Percentiles rank a stretch among this genome's conserved stretches.
Conservation (phyloP, 2,797 vertebrate genomes). For the Malacoctenus gilli region DNA sequence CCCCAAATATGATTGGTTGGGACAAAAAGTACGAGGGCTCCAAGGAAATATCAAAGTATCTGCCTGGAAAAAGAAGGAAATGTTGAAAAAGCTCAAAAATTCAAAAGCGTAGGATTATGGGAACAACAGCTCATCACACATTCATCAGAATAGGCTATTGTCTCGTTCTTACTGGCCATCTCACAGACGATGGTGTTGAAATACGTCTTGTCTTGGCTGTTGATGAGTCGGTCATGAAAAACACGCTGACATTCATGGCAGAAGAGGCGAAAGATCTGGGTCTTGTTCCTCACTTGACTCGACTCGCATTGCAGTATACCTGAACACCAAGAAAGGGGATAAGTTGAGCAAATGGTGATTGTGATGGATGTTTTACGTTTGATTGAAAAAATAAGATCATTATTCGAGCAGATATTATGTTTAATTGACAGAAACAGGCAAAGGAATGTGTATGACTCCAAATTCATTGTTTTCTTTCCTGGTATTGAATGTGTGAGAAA, state of each 20-base stretch:
- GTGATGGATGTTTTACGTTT: no score
- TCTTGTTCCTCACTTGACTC: conserved; percentile 80
- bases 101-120: not conserved
- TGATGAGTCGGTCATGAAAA: conserved; percentile 88
- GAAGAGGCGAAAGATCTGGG: conserved; percentile 86
- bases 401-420: no score
- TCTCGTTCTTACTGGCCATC: conserved; percentile 82
- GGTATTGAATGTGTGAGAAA: conserved; percentile 20
- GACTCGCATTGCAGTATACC: conserved; percentile 86
- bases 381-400: no score
- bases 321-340: no score
- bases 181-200: conserved; percentile 86
- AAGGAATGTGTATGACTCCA: not conserved
- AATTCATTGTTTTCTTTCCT: conserved; percentile 1
- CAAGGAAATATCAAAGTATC: conserved; percentile 83
- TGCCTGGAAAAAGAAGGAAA: conserved; percentile 75
- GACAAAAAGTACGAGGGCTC: conserved; percentile 81
- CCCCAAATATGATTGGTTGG: conserved; percentile 87
- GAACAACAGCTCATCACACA: no score
- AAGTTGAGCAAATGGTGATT: no score
- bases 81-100: not conserved
- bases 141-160: not conserved
- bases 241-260: conserved; percentile 89
- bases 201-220: conserved; percentile 86
- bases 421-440: not conserved